Evolutionary conservation across 2,888 invertebrate genomes (phyloP), one percentile per base, ranked within the genome.

Genomic region (Yponomeuta malinellus): DNA sequence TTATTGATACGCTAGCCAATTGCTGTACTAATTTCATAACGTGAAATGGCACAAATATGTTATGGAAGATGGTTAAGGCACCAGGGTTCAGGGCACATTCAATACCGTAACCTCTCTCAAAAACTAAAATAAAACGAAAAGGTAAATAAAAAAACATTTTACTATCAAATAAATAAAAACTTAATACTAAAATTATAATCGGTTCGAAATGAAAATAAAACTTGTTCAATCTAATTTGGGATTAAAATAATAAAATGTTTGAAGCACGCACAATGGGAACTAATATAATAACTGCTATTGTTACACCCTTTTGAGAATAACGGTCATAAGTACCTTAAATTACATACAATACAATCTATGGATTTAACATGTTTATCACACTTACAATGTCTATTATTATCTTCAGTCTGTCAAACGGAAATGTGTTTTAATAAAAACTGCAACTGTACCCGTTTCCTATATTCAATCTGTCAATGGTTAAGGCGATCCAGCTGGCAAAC

Each of bases 31-130:
- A 9, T 65, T 31, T 29, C 64, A 64, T 8, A 65, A 65, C 5
- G 29, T 65, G 15, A 23, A 48, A 70, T 71, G 66, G 23, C 65
- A 48, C 68, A 70, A 75, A 77, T 73, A 77, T 79, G 70, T 75
- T 80, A 78, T 83, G 83, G 80, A 85, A 83, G 81, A 84, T 85
- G 83, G 77, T 73, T 86, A 87, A 87, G 87, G 87, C 87, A 87
- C 87, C 82, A 79, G 83, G 81, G 75, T 82, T 48, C 23, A 33
- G n/a, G n/a, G n/a, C n/a, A 29, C 31, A 23, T 66, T 70, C 63
- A 33, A 69, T 43, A 68, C 12, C 52, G 31, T 15, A 59, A 43
- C 63, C 48, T 48, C 48, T 48, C 68, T 68, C 69, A 63, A n/a
- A 48, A n/a, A 33, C 15, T 48, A 33, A 78, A 81, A 84, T 86